Evolutionary conservation across 2,113 vertebrate species (phyloP).

Genomic region (Atractosteus spatula): DNA sequence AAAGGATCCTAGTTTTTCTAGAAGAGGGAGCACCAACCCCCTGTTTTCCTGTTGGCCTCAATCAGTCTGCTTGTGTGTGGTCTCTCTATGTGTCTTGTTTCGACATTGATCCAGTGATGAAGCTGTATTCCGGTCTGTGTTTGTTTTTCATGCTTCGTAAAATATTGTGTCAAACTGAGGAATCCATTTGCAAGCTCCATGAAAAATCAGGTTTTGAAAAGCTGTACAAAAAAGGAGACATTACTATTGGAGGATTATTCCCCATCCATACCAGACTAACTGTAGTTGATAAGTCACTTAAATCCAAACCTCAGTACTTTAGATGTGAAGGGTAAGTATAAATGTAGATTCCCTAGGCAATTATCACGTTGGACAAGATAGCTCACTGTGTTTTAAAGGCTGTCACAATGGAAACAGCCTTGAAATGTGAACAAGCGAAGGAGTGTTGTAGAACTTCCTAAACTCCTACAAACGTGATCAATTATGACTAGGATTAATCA

Average conservation of each 20-base stretch:
- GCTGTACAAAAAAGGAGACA: constrained; percentile 44
- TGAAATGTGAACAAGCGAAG: too few species aligned
- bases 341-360: too few species aligned
- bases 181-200: constrained; percentile 34
- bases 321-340: constrained; percentile 36
- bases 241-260: constrained; percentile 49
- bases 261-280: constrained; percentile 42
- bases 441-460: too few species aligned
- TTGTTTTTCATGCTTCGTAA: not conserved
- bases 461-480: too few species aligned
- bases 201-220: constrained; percentile 37
- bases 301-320: constrained; percentile 6
- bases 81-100: not conserved
- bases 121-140: not conserved
- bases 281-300: constrained; percentile 37
- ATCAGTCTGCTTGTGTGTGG: not conserved
- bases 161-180: constrained; percentile 9
- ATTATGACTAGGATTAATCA: too few species aligned
- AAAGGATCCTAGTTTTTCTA: not conserved
- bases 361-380: too few species aligned
- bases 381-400: too few species aligned
- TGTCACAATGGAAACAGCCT: too few species aligned
- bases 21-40: too few species aligned
- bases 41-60: too few species aligned
- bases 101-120: not conserved